A percentile compares a stretch with the other conserved stretches of the same genome.
phyloP scores from a whole-genome alignment of 2,113 vertebrate genomes.

The Macquaria australasica region DNA sequence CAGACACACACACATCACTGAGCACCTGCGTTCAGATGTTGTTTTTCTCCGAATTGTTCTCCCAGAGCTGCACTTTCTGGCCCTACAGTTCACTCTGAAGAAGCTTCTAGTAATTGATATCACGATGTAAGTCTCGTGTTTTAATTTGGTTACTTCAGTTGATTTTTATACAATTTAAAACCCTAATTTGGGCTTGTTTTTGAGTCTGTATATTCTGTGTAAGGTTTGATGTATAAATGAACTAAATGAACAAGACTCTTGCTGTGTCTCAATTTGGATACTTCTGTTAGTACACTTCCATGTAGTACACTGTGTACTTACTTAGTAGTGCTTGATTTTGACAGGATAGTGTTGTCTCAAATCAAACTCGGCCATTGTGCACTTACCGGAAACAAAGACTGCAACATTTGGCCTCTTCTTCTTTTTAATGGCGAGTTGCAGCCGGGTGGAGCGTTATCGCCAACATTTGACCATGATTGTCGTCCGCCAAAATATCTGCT shows the following conservation, averaged over 20 bases:
- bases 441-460: too few relatives aligned
- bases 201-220: neutral
- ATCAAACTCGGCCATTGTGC: too few relatives aligned
- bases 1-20: conserved; percentile 53
- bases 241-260: neutral
- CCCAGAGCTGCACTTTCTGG: conserved; percentile 48
- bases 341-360: too few relatives aligned
- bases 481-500: too few relatives aligned
- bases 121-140: neutral
- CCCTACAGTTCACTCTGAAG: conserved; percentile 12
- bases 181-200: neutral
- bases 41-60: conserved; percentile 61
- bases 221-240: neutral
- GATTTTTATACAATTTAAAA: neutral
- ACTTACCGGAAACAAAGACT: too few relatives aligned
- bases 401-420: too few relatives aligned
- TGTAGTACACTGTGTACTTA: too few relatives aligned
- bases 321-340: too few relatives aligned
- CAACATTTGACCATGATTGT: too few relatives aligned
- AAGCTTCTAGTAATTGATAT: conserved; percentile 24
- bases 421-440: too few relatives aligned
- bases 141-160: neutral
- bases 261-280: too few relatives aligned
- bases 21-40: conserved; percentile 70
- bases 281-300: too few relatives aligned